Base-by-base conservation (phyloP, 2,888 invertebrate species). In the Eulithis prunata region DNA sequence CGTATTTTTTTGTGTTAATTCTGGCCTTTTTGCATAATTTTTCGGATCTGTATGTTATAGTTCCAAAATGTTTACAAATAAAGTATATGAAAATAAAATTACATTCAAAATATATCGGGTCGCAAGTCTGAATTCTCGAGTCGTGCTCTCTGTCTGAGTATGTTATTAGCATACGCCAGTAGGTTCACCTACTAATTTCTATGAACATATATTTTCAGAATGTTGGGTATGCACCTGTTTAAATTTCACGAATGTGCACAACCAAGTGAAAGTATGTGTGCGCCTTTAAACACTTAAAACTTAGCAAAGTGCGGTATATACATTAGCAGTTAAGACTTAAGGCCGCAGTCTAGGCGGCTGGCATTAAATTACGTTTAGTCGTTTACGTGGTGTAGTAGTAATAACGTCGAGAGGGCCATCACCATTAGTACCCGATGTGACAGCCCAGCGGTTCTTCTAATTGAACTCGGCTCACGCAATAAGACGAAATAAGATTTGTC, bases 401-500 rank as follows among this genome's bases (percentile, higher is more conserved):
- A 61, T 69, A 63, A 53, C 43, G 59, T 14, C 47, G 62, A 55
- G 52, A 52, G 54, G 53, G 58, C 58, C 57, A 64, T 66, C 66
- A 67, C 64, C 66, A 64, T 62, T 52, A 64, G 53, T 64, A 47
- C 54, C 56, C 38, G 54, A 47, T 55, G 56, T 56, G 59, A 63
- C 52, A 57, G 53, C 52, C 59, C 53, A 60, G 49, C 58, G 49
- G n/a, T 57, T 63, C 59, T 45, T 57, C 64, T 68, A 70, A 72
- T 69, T 63, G 62, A 72, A 68, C 66, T 62, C 62, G 41, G 47
- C 62, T 66, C 64, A 68, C 64, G 67, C 60, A 60, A 36, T 61
- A 54, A 36, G 59, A 62, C 72, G 67, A 75, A 76, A 77, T 73
- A 75, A 77, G 73, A 77, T 76, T 75, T 73, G 78, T 78, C 68